Base-by-base conservation (phyloP, 2,888 invertebrate genomes). In the Caenorhabditis doughertyi region DNA sequence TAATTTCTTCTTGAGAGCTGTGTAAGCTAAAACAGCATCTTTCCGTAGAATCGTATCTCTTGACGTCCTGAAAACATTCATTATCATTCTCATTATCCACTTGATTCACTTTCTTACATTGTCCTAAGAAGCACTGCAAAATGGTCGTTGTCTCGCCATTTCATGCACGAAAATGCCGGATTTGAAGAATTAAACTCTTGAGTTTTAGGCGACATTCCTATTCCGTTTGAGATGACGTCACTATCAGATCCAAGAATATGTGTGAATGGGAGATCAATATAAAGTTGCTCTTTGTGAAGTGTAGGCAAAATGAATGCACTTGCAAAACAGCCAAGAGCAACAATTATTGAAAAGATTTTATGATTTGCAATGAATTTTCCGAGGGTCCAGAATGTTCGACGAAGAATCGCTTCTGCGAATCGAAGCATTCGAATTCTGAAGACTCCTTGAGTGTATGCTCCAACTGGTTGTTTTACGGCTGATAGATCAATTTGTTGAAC, bases 291-390 rank as follows among this genome's bases (percentile, higher is more conserved):
- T 3, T 76, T 53, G 49, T 81, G 42, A 16, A 80, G 11, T 9
- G 71, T 5, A 0, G 85, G 84, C 0, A 81, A 68, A 5, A 82
- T 55, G 23, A 87, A 76, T 2, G 85, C 72, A 27, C 72, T 58
- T 13, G 64, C 56, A 67, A 87, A 79, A 18, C 83, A 74, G 3
- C 76, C 9, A 13, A 79, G 49, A 3, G 79, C 64, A 2, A 79
- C 49, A 21, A 64, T 11, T n/a, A 74, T 29, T 21, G 79, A 85
- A 2, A 81, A 35, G 11, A 83, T 29, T n/a, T 76, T 79, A 23
- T 83, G 84, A 55, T 87, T 86, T n/a, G 89, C 87, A 18, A 88
- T 74, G 18, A 88, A 81, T 71, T 91, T 91, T 35, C 90, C 91
- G 44, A 90, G 42, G 25, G 86, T 85, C 88, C 90, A 91, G 56